A percentile compares a stretch with the other conserved stretches of the same genome.
Conservation (phyloP, 1,140 invertebrate species). For the Cepaea nemoralis region DNA sequence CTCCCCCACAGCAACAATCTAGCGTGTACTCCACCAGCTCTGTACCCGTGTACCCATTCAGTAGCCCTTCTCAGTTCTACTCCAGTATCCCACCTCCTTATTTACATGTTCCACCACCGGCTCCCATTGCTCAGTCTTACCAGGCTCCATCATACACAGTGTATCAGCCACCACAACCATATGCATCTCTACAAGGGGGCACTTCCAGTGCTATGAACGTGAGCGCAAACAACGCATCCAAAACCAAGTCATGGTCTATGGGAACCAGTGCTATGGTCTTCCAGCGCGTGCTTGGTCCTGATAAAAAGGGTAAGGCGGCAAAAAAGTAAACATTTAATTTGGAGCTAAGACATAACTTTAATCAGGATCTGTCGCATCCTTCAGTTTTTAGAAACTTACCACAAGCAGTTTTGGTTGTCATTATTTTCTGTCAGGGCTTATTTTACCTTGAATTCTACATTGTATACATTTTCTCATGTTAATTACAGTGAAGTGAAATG, state of each 20-base stretch:
- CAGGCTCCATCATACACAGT: not conserved
- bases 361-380: not conserved
- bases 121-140: not conserved
- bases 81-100: not conserved
- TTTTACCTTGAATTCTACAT: too few species aligned
- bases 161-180: not conserved
- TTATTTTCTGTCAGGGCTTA: too few species aligned
- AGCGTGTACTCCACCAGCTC: not conserved
- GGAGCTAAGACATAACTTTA: not conserved
- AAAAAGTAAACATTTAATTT: not conserved
- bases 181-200: not conserved
- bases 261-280: conserved; percentile 19
- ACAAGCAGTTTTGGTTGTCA: too few species aligned
- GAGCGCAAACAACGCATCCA: not conserved
- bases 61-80: conserved; percentile 3
- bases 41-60: not conserved
- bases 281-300: not conserved
- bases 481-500: too few species aligned
- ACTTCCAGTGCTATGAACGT: not conserved
- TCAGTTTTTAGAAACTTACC: too few species aligned
- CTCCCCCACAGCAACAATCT: not conserved
- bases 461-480: too few species aligned
- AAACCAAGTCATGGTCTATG: conserved; percentile 24
- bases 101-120: not conserved
- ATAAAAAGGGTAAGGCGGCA: not conserved